Evolutionary conservation across 1,140 invertebrate species (phyloP), one percentile per base, ranked within the genome.

Genomic region (Telenomus remus): DNA sequence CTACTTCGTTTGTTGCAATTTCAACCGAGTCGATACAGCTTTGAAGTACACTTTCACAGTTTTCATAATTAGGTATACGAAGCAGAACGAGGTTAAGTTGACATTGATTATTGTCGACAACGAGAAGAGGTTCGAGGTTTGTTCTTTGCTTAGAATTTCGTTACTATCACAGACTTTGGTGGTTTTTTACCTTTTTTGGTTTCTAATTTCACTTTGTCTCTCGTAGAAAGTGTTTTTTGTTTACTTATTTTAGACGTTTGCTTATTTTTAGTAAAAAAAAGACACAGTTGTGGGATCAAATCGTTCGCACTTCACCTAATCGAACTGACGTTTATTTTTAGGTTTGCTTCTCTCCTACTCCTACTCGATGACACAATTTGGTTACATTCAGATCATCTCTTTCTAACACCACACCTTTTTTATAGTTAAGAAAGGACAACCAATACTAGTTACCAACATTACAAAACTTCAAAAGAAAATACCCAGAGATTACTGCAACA

Each of bases 31-130:
- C 37, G n/a, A 39, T 39, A 11, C 9, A 39, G 1, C 9, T 1
- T 3, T 9, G 9, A 9, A 3, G 3, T 9, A 39, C 37, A 39
- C 9, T 39, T 39, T 9, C 37, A 9, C 37, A 9, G 13, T 14
- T 44, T 13, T 44, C 12, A 44, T 44, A 44, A 44, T 44, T 44
- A 13, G 43, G 12, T 7, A n/a, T n/a, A 44, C 43, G 6, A 44
- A 44, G 0, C 43, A 12, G 6, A 44, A 44, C 13, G 43, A 44
- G 43, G 43, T 44, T 44, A 44, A 44, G 43, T 44, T 44, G 43
- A 13, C 43, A 44, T 44, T 12, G 43, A 44, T 44, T 44, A 44
- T 44, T 44, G 43, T 44, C 43, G 43, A 44, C 43, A 13, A 13
- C 43, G 13, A 8, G 1, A 27, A 1, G 19, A 1, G 19, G 19